phyloP scores from a whole-genome alignment of 1,140 invertebrate species.

The Cotesia glomerata region DNA sequence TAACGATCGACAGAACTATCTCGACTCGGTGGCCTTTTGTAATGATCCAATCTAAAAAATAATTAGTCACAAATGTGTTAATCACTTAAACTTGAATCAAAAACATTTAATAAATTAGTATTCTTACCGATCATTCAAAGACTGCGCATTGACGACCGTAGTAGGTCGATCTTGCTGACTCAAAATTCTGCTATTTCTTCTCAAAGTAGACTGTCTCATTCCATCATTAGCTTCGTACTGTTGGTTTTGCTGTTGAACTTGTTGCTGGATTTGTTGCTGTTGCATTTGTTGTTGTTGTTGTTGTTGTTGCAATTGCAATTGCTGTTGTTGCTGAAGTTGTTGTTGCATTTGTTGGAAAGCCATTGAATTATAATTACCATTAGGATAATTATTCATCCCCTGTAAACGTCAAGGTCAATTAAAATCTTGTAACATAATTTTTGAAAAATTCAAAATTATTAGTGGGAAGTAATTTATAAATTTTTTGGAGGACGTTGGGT shows the following conservation, averaged over 20 bases:
- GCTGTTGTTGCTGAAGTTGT: slow-evolving; percentile 40
- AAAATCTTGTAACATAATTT: too few relatives aligned
- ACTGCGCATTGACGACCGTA: slow-evolving; percentile 55
- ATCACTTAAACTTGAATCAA: too few relatives aligned
- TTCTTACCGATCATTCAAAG: slow-evolving; percentile 55
- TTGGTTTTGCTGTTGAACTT: slow-evolving; percentile 47
- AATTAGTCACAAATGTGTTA: neutral
- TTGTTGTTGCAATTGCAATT: slow-evolving; percentile 35
- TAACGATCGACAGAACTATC: slow-evolving; percentile 88
- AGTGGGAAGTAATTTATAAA: too few relatives aligned
- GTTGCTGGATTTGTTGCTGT: slow-evolving; percentile 35
- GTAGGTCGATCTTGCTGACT: slow-evolving; percentile 56
- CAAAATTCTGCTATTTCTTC: slow-evolving; percentile 57
- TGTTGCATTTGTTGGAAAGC: slow-evolving; percentile 21
- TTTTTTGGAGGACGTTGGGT: too few relatives aligned
- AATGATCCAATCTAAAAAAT: slow-evolving; percentile 81
- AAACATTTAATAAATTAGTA: too few relatives aligned
- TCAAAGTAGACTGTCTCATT: slow-evolving; percentile 53
- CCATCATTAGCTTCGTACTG: slow-evolving; percentile 43
- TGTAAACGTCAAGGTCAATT: too few relatives aligned
- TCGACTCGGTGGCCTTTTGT: slow-evolving; percentile 85
- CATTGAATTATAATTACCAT: neutral
- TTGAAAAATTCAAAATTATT: too few relatives aligned
- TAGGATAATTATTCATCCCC: neutral
- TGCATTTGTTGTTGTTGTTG: slow-evolving; percentile 34